Evolutionary conservation across 2,888 invertebrate genomes (phyloP).

Genomic region (Marasmarcha lunaedactyla): DNA sequence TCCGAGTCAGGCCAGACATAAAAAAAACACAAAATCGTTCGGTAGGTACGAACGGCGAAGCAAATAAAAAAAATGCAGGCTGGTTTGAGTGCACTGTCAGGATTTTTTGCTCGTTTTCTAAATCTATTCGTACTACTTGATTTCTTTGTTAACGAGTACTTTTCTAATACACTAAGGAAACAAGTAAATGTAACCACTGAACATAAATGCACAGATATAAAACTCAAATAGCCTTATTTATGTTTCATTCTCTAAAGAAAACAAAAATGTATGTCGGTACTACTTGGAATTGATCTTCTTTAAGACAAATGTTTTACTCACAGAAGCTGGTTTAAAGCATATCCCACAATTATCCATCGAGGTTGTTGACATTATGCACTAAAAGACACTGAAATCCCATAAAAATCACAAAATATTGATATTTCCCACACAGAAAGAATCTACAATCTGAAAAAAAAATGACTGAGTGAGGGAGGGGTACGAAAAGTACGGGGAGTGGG

Average conservation of each 20-base stretch:
- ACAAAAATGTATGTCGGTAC: constrained; percentile 49
- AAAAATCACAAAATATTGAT: constrained; percentile 39
- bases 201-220: neutral
- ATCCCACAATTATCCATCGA: constrained; percentile 64
- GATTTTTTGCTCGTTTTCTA: constrained; percentile 38
- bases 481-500: constrained; percentile 22
- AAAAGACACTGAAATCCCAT: constrained; percentile 30
- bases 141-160: constrained; percentile 3
- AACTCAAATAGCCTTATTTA: neutral
- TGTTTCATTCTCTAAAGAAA: constrained; percentile 53
- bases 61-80: constrained; percentile 58
- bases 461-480: constrained; percentile 39
- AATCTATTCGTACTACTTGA: constrained; percentile 8
- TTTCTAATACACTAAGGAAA: neutral
- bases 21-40: constrained; percentile 44
- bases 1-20: constrained; percentile 44
- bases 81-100: constrained; percentile 45
- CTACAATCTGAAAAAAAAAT: constrained; percentile 33
- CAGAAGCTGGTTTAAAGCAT: constrained; percentile 54
- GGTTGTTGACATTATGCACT: constrained; percentile 21
- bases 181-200: too few species aligned
- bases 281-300: neutral
- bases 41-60: constrained; percentile 29
- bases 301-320: constrained; percentile 29
- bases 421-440: constrained; percentile 29